Evolutionary conservation across 2,797 vertebrate species (phyloP), one percentile per base, ranked within the genome.

Genomic region (Triplophysa yarkandensis): DNA sequence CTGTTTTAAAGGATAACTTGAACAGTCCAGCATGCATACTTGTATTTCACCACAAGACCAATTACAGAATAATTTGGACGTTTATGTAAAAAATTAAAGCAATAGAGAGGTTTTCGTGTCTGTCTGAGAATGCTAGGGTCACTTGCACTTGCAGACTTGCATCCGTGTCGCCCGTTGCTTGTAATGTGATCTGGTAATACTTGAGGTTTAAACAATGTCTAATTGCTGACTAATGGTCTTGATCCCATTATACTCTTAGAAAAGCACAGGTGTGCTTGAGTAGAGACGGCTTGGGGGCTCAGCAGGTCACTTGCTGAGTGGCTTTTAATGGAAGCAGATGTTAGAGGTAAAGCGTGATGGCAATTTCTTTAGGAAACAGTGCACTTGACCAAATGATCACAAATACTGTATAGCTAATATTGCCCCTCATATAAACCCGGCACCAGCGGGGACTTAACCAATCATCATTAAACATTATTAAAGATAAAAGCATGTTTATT

Each of bases 211-310:
- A 82, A 80, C 76, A 72, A 79, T 81, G 48, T 82, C 64, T 82
- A 82, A 84, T 82, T 80, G 76, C 76, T 14, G 48, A 65, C 76
- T 81, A 82, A 78, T 77, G 63, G 75, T 55, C 57, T 62, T 74
- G 81, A 83, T 82, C 76, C 64, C 54, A 80, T 84, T 78, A 63
- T 78, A 66, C 76, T 74, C 54, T 79, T 58, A 32, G 48, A 74
- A 64, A 66, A 68, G 55, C 80, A 79, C 84, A 86, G 82, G 85
- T 86, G 85, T 74, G 71, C 61, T 77, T 78, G 62, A 72, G 65
- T 69, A 68, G 61, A 73, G 64, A 71, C 36, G 55, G 73, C 77
- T 78, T 43, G 11, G 34, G 70, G 82, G 70, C 48, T 78, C 78
- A 25, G 76, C 63, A 80, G 80, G 80, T 81, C 80, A 67, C 74